These are phyloP conservation scores for Agrilus planipennis DNA, from an alignment of 1,140 invertebrate species.

Conservation along the genomic window DNA sequence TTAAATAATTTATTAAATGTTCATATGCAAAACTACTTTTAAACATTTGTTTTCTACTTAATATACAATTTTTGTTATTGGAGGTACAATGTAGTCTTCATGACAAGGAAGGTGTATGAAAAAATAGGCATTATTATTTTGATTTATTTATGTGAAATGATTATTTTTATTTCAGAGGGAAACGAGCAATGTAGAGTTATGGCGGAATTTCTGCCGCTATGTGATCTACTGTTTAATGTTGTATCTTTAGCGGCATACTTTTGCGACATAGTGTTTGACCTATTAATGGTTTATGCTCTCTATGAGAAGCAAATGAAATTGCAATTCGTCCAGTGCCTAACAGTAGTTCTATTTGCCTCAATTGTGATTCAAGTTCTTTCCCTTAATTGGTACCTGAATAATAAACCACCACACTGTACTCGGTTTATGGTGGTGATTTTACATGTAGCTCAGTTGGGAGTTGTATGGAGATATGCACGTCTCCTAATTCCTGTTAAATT, in stretches of 20 bases:
- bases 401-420: slow-evolving; percentile 28
- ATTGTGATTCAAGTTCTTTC: slow-evolving; percentile 59
- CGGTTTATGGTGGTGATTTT: slow-evolving; percentile 44
- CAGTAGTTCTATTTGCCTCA: slow-evolving; percentile 56
- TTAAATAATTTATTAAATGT: too few relatives aligned
- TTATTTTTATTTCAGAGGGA: too few relatives aligned
- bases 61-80: too few relatives aligned
- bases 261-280: slow-evolving; percentile 81
- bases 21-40: too few relatives aligned
- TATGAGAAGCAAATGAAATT: slow-evolving; percentile 48
- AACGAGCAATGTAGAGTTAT: slow-evolving; percentile 33
- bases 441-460: slow-evolving; percentile 68
- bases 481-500: slow-evolving; percentile 78
- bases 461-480: slow-evolving; percentile 81
- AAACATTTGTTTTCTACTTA: too few relatives aligned
- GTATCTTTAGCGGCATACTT: slow-evolving; percentile 84
- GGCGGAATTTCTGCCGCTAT: slow-evolving; percentile 73
- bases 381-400: slow-evolving; percentile 39
- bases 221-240: slow-evolving; percentile 83
- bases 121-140: too few relatives aligned
- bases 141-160: too few relatives aligned
- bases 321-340: slow-evolving; percentile 51
- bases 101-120: too few relatives aligned
- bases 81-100: too few relatives aligned
- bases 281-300: slow-evolving; percentile 71